Evolutionary conservation across 1,140 invertebrate genomes (phyloP).

Genomic region (Heliconius melpomene): DNA sequence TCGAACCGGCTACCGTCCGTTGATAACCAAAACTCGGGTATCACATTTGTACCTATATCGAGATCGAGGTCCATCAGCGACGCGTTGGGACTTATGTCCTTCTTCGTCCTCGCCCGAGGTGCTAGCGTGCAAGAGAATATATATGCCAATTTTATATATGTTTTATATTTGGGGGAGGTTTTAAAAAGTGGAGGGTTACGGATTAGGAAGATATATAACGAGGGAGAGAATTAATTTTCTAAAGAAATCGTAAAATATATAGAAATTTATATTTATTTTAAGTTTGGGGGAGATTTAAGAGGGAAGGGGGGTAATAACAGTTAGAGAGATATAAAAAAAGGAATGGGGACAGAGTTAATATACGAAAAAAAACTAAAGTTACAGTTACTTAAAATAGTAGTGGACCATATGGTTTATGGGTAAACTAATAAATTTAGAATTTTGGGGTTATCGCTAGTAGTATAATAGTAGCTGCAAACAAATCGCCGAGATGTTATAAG

Average conservation of each 20-base stretch:
- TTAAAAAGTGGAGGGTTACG: neutral
- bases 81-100: slow-evolving; percentile 63
- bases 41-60: slow-evolving; percentile 59
- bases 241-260: no score
- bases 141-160: slow-evolving; percentile 1
- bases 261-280: no score
- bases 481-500: no score
- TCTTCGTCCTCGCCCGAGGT: slow-evolving; percentile 67
- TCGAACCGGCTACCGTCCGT: neutral
- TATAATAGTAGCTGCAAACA: no score
- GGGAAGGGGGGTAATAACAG: no score
- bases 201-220: neutral
- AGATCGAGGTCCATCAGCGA: slow-evolving; percentile 59
- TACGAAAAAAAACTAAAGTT: no score
- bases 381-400: neutral
- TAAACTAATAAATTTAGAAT: no score
- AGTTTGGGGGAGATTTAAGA: no score
- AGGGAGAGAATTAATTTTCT: no score
- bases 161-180: neutral
- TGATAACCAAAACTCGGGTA: neutral
- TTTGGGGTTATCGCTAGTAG: no score
- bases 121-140: slow-evolving; percentile 59
- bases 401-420: neutral
- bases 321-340: no score
- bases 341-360: no score